Percentiles rank a stretch among this genome's conserved stretches.
Conservation (phyloP, 2,797 vertebrate species). For the Sparidentex hasta region DNA sequence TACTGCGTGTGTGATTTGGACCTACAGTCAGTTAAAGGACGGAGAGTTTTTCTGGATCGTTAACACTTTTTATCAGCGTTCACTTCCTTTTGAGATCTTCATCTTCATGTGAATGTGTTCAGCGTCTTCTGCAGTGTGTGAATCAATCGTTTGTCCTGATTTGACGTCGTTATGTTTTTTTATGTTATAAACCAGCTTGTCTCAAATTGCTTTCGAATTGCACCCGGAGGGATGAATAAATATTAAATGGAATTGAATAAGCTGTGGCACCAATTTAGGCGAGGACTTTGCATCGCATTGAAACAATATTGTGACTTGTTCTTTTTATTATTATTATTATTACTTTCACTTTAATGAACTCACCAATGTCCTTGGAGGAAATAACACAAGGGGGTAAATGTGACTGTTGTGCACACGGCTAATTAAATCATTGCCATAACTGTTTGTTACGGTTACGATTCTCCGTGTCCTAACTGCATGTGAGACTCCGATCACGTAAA, state of each 20-base stretch:
- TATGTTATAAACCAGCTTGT: conserved; percentile 10
- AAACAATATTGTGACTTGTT: neutral
- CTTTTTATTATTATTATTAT: neutral
- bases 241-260: neutral
- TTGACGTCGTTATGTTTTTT: conserved; percentile 20
- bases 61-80: neutral
- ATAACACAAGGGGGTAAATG: neutral
- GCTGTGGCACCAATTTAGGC: neutral
- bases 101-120: neutral
- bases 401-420: neutral
- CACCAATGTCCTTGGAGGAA: neutral
- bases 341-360: neutral
- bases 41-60: neutral
- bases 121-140: neutral
- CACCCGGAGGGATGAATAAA: conserved; percentile 28
- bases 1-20: neutral
- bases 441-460: neutral
- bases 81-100: neutral
- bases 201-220: conserved; percentile 9
- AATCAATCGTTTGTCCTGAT: conserved; percentile 17
- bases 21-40: neutral
- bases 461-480: too few relatives aligned
- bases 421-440: neutral
- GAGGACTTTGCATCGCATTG: neutral
- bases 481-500: too few relatives aligned